Conservation (phyloP, 2,888 invertebrate species). For the Acleris sparsana region DNA sequence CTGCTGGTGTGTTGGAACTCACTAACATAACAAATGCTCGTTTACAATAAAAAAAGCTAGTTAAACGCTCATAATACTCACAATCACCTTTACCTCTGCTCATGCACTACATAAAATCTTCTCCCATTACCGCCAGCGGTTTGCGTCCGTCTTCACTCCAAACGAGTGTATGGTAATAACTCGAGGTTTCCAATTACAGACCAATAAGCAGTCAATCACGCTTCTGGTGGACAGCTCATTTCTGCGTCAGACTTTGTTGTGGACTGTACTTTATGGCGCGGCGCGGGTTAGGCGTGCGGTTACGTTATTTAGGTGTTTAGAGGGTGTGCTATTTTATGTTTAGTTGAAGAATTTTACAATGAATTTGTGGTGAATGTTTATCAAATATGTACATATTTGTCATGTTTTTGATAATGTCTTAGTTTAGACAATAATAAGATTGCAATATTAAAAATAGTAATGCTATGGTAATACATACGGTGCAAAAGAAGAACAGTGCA, state of each 20-base stretch:
- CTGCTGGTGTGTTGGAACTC: no score
- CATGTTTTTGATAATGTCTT: no score
- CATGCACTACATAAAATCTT: conserved; percentile 29
- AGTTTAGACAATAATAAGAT: no score
- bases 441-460: no score
- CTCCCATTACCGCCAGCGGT: conserved; percentile 27
- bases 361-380: no score
- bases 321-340: conserved; percentile 14
- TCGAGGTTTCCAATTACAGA: conserved; percentile 65
- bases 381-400: no score
- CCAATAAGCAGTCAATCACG: conserved; percentile 68
- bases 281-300: conserved; percentile 18
- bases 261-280: conserved; percentile 28
- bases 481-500: no score
- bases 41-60: no score
- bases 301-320: conserved; percentile 28
- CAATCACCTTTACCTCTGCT: no score
- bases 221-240: conserved; percentile 56
- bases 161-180: conserved; percentile 55
- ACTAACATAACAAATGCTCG: no score
- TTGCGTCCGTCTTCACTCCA: conserved; percentile 40
- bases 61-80: no score
- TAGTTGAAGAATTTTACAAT: neutral
- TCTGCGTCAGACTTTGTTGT: conserved; percentile 45
- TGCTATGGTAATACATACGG: no score